Percentiles rank a stretch among this genome's conserved stretches.
Conservation (phyloP, 1,140 invertebrate genomes). For the Adelges cooleyi region DNA sequence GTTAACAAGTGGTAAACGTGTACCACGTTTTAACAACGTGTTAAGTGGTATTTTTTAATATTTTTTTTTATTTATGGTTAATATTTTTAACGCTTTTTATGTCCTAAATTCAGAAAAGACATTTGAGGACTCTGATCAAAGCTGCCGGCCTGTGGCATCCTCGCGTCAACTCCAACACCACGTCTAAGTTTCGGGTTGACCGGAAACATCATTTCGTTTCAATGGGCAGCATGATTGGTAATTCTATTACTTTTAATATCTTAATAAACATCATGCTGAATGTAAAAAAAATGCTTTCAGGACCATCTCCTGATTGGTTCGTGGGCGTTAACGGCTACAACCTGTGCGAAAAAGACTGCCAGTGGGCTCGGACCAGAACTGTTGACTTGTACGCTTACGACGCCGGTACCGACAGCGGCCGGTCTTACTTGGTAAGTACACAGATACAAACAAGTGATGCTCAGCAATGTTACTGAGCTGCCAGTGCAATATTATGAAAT, state of each 20-base stretch:
- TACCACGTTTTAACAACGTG: no score
- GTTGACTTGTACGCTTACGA: slow-evolving; percentile 89
- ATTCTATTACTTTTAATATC: background rate
- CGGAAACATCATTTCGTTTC: slow-evolving; percentile 80
- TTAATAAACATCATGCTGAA: slow-evolving; percentile 4
- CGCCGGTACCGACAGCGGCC: slow-evolving; percentile 84
- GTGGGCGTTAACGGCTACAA: slow-evolving; percentile 81
- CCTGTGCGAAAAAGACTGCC: slow-evolving; percentile 77
- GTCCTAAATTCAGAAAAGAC: no score
- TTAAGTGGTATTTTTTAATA: no score
- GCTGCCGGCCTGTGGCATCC: slow-evolving; percentile 89
- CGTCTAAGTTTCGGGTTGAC: slow-evolving; percentile 76
- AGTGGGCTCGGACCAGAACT: slow-evolving; percentile 64
- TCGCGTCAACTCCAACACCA: slow-evolving; percentile 76
- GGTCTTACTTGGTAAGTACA: slow-evolving; percentile 67
- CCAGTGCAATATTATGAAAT: no score
- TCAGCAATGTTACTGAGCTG: no score
- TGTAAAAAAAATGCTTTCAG: slow-evolving; percentile 35
- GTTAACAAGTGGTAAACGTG: no score
- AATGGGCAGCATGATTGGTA: slow-evolving; percentile 82
- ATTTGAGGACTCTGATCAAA: slow-evolving; percentile 87
- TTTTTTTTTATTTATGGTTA: no score
- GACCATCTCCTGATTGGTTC: slow-evolving; percentile 92
- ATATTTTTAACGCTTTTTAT: no score
- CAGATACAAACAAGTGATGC: no score